These are phyloP conservation scores for Hycleus phaleratus DNA, from an alignment of 1,140 invertebrate genomes.

Conservation along the genomic window DNA sequence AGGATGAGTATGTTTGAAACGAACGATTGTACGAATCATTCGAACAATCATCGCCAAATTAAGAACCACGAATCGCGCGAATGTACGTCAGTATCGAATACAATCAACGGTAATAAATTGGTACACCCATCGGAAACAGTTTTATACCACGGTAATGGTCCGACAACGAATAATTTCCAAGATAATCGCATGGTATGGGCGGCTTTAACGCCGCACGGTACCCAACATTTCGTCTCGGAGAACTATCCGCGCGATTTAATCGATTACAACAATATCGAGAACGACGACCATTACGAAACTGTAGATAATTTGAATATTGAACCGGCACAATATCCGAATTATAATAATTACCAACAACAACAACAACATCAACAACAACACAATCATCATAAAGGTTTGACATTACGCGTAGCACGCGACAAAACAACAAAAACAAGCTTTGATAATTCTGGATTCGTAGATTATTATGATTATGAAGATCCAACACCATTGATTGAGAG, in stretches of 20 bases:
- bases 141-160: conserved; percentile 29
- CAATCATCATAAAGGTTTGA: conserved; percentile 33
- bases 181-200: conserved; percentile 74
- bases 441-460: conserved; percentile 62
- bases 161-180: conserved; percentile 22
- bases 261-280: conserved; percentile 42
- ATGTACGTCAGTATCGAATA: conserved; percentile 25
- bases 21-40: conserved; percentile 34
- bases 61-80: conserved; percentile 33
- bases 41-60: conserved; percentile 25
- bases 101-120: conserved; percentile 27
- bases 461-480: conserved; percentile 61
- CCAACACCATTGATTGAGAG: conserved; percentile 63
- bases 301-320: conserved; percentile 49
- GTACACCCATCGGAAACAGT: conserved; percentile 33
- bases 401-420: conserved; percentile 13
- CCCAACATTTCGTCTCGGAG: conserved; percentile 59
- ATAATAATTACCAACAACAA: conserved; percentile 38
- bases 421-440: conserved; percentile 44
- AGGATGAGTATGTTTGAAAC: conserved; percentile 38
- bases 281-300: conserved; percentile 69
- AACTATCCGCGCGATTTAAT: conserved; percentile 44
- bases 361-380: conserved; percentile 22
- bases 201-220: conserved; percentile 70
- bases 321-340: conserved; percentile 28